Conservation (phyloP, 1,140 invertebrate genomes). For the Neodiprion lecontei region DNA sequence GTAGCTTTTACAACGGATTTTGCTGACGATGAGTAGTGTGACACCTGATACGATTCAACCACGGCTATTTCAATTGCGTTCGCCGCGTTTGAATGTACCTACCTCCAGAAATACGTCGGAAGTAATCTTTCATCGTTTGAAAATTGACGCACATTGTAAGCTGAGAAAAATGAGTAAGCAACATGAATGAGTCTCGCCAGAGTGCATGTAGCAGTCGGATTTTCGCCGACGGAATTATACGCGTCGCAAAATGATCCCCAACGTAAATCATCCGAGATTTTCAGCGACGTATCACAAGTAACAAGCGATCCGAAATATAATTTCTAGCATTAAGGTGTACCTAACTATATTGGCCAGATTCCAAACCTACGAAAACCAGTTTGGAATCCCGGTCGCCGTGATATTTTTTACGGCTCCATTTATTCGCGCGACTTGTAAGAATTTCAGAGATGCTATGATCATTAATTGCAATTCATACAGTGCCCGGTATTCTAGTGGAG, state of each 20-base stretch:
- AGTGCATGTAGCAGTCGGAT: no score
- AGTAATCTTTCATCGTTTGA: conserved; percentile 11
- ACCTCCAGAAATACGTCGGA: background rate
- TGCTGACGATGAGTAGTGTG: background rate
- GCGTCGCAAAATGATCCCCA: no score
- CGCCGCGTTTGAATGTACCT: background rate
- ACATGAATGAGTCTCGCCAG: background rate
- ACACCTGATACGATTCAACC: background rate
- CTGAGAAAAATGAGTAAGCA: background rate
- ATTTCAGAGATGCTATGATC: no score
- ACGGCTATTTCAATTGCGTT: background rate
- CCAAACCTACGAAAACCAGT: background rate
- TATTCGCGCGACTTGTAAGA: no score
- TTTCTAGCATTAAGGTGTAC: no score
- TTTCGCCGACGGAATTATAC: no score
- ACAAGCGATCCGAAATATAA: no score
- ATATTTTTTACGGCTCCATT: no score
- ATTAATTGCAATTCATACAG: no score
- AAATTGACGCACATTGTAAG: conserved; percentile 1
- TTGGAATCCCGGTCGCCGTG: no score
- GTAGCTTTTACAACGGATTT: background rate
- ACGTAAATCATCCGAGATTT: no score
- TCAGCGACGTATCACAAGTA: no score
- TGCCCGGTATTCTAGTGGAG: background rate
- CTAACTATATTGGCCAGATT: background rate